Evolutionary conservation across 2,888 invertebrate species (phyloP), one percentile per base, ranked within the genome.

Genomic region (Drosophila basisetae): DNA sequence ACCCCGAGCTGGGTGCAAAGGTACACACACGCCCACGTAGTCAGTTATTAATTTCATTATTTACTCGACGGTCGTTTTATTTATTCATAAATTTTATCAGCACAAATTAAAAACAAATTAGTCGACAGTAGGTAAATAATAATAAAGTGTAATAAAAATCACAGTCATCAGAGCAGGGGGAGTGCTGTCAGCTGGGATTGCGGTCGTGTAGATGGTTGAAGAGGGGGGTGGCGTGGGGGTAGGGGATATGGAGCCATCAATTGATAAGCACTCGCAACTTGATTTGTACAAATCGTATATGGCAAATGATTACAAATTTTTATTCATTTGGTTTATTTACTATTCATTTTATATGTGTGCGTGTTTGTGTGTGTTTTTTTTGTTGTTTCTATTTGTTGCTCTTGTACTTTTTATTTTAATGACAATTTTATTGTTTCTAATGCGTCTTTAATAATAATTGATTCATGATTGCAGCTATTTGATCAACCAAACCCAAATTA

Each of bases 91-190:
- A 76, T 83, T 86, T 86, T 90, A 88, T 90, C 90, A 84, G 84
- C 85, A 77, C 86, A 91, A 89, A 89, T 91, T 90, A 89, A 89
- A 89, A 89, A 86, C 91, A 89, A 89, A 91, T 89, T 89, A 89
- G 87, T 87, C 84, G 81, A 84, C 87, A 89, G 86, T 82, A 86
- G 90, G 86, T 89, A 86, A 90, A 86, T 89, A 90, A 90, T 82
- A 90, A 89, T 83, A 85, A 86, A 88, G 62, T 83, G 89, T 88
- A 86, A 86, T 86, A 83, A 86, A 86, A 89, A 90, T 90, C 85
- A 88, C 70, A 71, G 78, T 47, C 70, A 64, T 43, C 59, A 59
- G 53, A 39, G 2, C 2, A 10, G 10, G 22, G 54, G 28, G 18
- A 11, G 7, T 1, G 52, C 37, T 33, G 22, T 39, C 16, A 13